These are phyloP conservation scores for Eilema griseolum DNA, from an alignment of 2,888 invertebrate genomes.

Conservation along the genomic window DNA sequence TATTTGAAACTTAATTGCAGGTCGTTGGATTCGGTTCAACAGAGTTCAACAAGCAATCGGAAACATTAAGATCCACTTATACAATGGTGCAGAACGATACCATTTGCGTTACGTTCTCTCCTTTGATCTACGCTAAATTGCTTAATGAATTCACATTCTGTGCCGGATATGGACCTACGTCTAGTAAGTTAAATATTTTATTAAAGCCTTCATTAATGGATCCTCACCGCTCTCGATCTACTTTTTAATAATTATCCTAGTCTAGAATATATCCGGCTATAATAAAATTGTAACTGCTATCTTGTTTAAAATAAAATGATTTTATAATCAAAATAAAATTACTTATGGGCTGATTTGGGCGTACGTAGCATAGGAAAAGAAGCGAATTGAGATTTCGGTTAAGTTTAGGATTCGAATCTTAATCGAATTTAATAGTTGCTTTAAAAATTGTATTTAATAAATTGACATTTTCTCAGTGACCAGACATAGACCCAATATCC, in stretches of 20 bases:
- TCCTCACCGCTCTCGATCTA: background rate
- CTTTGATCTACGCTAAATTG: conserved; percentile 81
- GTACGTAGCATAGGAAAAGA: background rate
- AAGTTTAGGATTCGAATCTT: no score
- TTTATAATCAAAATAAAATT: background rate
- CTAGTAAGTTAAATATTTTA: conserved; percentile 56
- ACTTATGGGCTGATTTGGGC: background rate
- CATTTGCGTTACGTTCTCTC: conserved; percentile 80
- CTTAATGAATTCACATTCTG: conserved; percentile 88
- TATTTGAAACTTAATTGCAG: conserved; percentile 58
- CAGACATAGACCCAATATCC: no score
- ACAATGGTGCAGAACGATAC: conserved; percentile 83
- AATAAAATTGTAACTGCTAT: no score
- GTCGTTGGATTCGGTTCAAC: conserved; percentile 88
- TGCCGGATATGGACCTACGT: conserved; percentile 87
- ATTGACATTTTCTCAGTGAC: no score
- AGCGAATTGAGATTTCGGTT: no score
- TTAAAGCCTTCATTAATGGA: background rate
- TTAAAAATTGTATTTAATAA: no score
- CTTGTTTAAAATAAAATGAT: no score
- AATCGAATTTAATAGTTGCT: no score
- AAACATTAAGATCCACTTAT: conserved; percentile 78
- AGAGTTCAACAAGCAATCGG: conserved; percentile 84
- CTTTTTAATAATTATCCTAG: background rate
- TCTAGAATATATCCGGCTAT: no score